Evolutionary conservation across 2,797 vertebrate species (phyloP), one percentile per base, ranked within the genome.

Genomic region (Threskiornis aethiopicus): DNA sequence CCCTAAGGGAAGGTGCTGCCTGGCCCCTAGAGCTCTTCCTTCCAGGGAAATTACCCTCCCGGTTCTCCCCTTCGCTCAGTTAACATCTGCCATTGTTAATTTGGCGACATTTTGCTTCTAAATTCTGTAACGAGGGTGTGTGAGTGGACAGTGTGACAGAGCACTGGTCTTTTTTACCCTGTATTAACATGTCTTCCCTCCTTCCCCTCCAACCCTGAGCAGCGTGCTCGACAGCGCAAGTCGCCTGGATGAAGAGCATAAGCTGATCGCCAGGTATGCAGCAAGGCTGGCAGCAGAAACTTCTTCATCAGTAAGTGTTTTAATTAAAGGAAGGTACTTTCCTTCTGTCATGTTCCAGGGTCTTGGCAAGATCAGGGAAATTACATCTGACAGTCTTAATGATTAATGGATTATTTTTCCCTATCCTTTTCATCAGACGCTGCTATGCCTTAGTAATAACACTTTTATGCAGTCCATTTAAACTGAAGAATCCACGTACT

Each of bases 181-280:
- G 33, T 42, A 1, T 83, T 94, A 93, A 96, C 82, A 2, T 90
- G 25, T 79, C 16, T 84, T 57, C 67, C 61, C 82, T 95, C 70
- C 58, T 91, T 54, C 66, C 76, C 47, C 47, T 84, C 72, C 57
- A 78, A 31, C 87, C 89, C 84, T 15, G 69, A 42, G 87, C 97
- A 99, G 99, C 93, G 98, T 99, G 98, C 98, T 99, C 69, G 99
- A 99, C 97, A 99, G 99, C 7, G 98, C 99, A 75, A 99, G 98
- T 97, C 98, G 99, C 95, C 99, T 99, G 95, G 99, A 99, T 96
- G 99, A 99, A 97, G 99, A 99, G 57, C 99, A 99, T 98, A 99
- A 98, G 96, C 99, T 99, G 98, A 99, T 99, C 80, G 99, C 99
- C 97, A 99, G 99, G 98, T 99, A 99, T 10, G 99, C 99, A 91